Evolutionary conservation across 2,797 vertebrate species (phyloP), one percentile per base, ranked within the genome.

Genomic region (Pseudopleuronectes americanus): DNA sequence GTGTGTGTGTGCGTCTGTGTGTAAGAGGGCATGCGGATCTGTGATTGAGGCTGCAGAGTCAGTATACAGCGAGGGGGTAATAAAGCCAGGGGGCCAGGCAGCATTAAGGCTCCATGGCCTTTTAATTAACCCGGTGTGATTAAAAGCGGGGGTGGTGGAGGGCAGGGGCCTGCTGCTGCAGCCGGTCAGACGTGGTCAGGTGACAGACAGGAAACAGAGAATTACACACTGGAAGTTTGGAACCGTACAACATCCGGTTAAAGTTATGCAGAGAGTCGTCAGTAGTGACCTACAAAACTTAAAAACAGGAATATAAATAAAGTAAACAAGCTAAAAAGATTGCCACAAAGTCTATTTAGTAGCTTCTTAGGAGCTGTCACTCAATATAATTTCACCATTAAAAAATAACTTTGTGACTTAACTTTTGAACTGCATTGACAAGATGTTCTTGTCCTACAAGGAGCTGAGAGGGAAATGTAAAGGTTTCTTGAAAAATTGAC

Each of bases 71-170:
- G 41, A 83, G 76, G 87, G 89, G 93, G 89, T 92, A 95, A 93
- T 94, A 94, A 93, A 93, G 91, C 85, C 90, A 79, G 74, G 72
- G 81, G 87, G 86, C 86, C 80, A 86, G 92, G 90, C 84, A 45
- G 67, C 77, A 93, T 89, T 94, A 92, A 90, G 93, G 92, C 91
- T 84, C 87, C 65, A 84, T 89, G 83, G 86, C 81, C 84, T 92
- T 96, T 96, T 96, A 96, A 96, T 96, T 96, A 96, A 96, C 94
- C 95, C 92, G 82, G 88, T 92, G 84, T 94, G 93, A 95, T 94
- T 95, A 93, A 94, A 94, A 94, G 86, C 68, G 80, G 76, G 83
- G 81, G 92, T 57, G 48, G 79, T 0, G 60, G 47, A 73, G 84
- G 66, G 77, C 16, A 62, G 57, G 61, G 64, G 55, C 53, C 67